Conservation (phyloP, 2,888 invertebrate species). For the Leucozona laternaria region DNA sequence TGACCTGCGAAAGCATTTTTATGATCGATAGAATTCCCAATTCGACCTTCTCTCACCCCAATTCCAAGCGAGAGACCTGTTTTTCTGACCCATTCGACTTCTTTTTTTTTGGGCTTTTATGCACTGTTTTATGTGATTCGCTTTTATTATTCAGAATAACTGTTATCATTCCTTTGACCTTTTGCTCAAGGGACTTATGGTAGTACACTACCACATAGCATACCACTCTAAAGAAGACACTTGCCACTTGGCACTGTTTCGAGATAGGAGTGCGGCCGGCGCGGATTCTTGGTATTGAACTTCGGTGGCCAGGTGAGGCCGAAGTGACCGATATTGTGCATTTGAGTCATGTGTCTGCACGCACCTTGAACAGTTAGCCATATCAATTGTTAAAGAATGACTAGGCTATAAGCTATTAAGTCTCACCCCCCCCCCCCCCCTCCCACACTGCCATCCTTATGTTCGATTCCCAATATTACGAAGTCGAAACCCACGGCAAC, state of each 20-base stretch:
- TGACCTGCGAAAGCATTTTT: constrained; percentile 79
- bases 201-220: constrained; percentile 26
- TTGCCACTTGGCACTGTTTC: constrained; percentile 35
- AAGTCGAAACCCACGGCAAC: constrained; percentile 39
- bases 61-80: constrained; percentile 11
- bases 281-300: constrained; percentile 52
- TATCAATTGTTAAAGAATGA: constrained; percentile 72
- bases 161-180: constrained; percentile 73
- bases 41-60: constrained; percentile 78
- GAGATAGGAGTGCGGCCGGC: constrained; percentile 15
- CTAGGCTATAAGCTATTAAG: constrained; percentile 21
- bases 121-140: constrained; percentile 72
- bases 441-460: not conserved
- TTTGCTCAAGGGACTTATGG: constrained; percentile 54
- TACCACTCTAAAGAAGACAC: constrained; percentile 2
- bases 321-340: constrained; percentile 51
- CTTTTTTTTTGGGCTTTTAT: constrained; percentile 70
- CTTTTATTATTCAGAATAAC: constrained; percentile 71
- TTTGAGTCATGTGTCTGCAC: constrained; percentile 67
- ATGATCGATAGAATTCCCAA: constrained; percentile 83
- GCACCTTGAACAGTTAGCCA: constrained; percentile 75
- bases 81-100: constrained; percentile 52
- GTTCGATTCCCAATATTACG: not conserved
- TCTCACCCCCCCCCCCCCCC: not conserved
- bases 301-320: constrained; percentile 49